phyloP scores from a whole-genome alignment of 2,797 vertebrate species.

The Anabas testudineus region DNA sequence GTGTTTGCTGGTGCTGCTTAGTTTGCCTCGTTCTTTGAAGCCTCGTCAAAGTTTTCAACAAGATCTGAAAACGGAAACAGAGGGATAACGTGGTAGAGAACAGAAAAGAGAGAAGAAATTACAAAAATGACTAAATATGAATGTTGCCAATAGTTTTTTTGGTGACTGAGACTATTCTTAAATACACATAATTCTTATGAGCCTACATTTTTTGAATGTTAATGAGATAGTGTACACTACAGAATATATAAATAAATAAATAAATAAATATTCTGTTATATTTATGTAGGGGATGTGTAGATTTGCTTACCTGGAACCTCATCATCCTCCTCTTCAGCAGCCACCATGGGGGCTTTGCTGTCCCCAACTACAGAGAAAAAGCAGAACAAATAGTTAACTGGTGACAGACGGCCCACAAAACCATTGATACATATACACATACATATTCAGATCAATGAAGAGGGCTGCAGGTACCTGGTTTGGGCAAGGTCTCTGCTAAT shows the following conservation, averaged over 20 bases:
- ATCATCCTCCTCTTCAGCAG: slow-evolving; percentile 78
- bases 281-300: not conserved
- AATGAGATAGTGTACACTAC: no score
- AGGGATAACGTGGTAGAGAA: slow-evolving; percentile 23
- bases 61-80: slow-evolving; percentile 86
- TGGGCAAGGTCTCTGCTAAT: slow-evolving; percentile 94
- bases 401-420: not conserved
- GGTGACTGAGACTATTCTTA: no score
- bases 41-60: slow-evolving; percentile 97
- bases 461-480: slow-evolving; percentile 83
- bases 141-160: no score
- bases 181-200: no score
- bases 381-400: not conserved
- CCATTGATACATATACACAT: not conserved
- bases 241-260: not conserved
- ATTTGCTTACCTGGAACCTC: slow-evolving; percentile 77
- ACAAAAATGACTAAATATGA: no score
- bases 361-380: slow-evolving; percentile 63
- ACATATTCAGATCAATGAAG: not conserved
- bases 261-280: not conserved
- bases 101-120: not conserved
- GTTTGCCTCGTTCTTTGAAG: slow-evolving; percentile 95
- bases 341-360: slow-evolving; percentile 67
- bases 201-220: no score
- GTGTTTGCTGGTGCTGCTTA: slow-evolving; percentile 70